Evolutionary conservation across 1,140 invertebrate species (phyloP), one percentile per base, ranked within the genome.

Genomic region (Coboldia fuscipes): DNA sequence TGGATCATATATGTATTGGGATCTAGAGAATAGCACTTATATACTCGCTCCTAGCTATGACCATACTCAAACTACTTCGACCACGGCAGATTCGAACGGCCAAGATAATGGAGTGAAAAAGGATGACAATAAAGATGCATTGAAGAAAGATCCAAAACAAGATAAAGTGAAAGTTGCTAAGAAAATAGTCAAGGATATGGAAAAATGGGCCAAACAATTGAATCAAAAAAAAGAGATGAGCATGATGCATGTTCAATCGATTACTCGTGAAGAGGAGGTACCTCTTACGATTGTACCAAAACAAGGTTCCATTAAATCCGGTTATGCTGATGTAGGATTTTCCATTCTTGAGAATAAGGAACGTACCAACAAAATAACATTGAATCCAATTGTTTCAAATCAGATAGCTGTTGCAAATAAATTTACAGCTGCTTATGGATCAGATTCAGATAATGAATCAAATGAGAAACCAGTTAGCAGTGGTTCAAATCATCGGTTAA

Each of bases 121-220:
- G n/a, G 24, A 27, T 14, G 14, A 27, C 14, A 27, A 10, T 14
- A 27, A 27, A 27, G 24, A 27, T 14, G 14, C 4, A 10, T 30
- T 41, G 37, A 48, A 42, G 41, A 60, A 38, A 33, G 50, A 36
- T 35, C 44, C 24, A 50, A 58, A 39, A 55, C 60, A 32, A 34
- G 85, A 90, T 42, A 90, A 97, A 62, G 84, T 89, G 0, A 96
- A 94, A 61, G 86, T 93, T 12, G 93, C 93, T 1, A 94, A 96
- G 50, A 93, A 94, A 58, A 96, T 97, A 45, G 90, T 89, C 0
- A 96, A 96, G 60, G 80, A 90, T 47, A 90, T 90, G 85, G 82
- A 86, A 45, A 74, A 53, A 46, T 98, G 94, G 94, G 93, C 93
- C 0, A 90, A 96, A 50, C 89, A 84, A 5, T 60, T 96, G 34